phyloP scores from a whole-genome alignment of 1,140 invertebrate species.

The Drosophila chauvacae region DNA sequence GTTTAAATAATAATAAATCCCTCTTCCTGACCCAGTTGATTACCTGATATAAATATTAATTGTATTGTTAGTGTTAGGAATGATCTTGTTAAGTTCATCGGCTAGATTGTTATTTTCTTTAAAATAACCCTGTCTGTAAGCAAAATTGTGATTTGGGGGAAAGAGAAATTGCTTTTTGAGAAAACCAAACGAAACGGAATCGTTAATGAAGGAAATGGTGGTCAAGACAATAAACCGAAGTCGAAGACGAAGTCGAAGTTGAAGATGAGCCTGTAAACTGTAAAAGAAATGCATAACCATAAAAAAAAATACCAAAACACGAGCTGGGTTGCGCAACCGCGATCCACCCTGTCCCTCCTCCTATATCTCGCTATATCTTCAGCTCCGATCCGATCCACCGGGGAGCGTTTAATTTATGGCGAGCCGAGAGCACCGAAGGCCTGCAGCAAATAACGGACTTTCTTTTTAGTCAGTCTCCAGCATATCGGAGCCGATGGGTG shows the following conservation, averaged over 20 bases:
- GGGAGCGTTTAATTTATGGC: slow-evolving; percentile 73
- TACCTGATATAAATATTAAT: neutral
- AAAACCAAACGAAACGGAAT: slow-evolving; percentile 68
- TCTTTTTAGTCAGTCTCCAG: slow-evolving; percentile 62
- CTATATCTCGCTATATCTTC: slow-evolving; percentile 38
- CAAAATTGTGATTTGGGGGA: slow-evolving; percentile 5
- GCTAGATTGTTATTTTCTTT: neutral
- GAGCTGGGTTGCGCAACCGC: slow-evolving; percentile 35
- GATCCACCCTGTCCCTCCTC: slow-evolving; percentile 27
- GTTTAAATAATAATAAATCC: neutral
- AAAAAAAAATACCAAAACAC: slow-evolving; percentile 58
- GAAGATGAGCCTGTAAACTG: slow-evolving; percentile 77
- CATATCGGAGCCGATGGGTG: slow-evolving; percentile 35
- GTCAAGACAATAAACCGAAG: slow-evolving; percentile 49
- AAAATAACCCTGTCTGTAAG: neutral
- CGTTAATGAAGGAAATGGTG: slow-evolving; percentile 79
- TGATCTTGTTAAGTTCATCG: neutral
- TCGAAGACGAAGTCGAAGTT: slow-evolving; percentile 21
- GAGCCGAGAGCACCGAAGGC: slow-evolving; percentile 59
- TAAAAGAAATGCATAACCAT: slow-evolving; percentile 79
- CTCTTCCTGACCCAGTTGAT: too few species aligned
- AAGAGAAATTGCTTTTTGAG: slow-evolving; percentile 66
- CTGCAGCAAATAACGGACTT: slow-evolving; percentile 64
- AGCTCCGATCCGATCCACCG: slow-evolving; percentile 26
- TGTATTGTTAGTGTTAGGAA: too few species aligned